These are phyloP conservation scores for Thelaira solivaga DNA, from an alignment of 2,888 invertebrate genomes.

Conservation along the genomic window DNA sequence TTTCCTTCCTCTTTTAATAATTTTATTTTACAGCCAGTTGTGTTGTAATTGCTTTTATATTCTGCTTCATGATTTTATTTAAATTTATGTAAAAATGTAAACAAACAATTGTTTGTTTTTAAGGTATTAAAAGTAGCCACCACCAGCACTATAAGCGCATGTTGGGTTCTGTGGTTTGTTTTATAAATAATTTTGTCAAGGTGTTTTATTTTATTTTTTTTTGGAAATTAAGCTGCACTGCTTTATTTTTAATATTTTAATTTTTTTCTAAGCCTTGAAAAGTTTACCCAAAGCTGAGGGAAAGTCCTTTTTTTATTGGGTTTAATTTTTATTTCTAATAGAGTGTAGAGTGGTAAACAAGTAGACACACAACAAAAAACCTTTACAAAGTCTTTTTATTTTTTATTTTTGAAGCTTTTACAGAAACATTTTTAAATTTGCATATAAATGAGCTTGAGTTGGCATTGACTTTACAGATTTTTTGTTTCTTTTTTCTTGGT, in stretches of 20 bases:
- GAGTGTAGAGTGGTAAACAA: background rate
- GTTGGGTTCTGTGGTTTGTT: conserved; percentile 9
- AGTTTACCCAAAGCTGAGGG: background rate
- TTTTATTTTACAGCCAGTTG: conserved; percentile 28
- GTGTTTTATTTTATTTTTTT: background rate
- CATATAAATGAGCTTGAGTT: conserved; percentile 61
- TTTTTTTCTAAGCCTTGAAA: background rate
- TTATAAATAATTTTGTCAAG: conserved; percentile 19
- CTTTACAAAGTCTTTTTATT: conserved; percentile 8
- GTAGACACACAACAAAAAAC: conserved; percentile 23
- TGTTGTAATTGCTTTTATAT: background rate
- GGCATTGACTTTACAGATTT: no score
- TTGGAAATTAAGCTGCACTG: conserved; percentile 33
- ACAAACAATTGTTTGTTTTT: conserved; percentile 1
- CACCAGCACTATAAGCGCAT: background rate
- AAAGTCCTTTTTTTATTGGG: background rate
- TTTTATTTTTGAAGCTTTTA: no score
- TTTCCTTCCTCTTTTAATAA: background rate
- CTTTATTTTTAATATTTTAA: conserved; percentile 64
- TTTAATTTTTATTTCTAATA: background rate
- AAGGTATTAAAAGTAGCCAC: background rate
- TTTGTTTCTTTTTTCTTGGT: background rate
- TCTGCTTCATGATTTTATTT: background rate
- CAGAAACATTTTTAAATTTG: conserved; percentile 38
- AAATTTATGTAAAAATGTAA: conserved; percentile 18